phyloP scores from a whole-genome alignment of 2,797 vertebrate genomes.

The Enoplosus armatus region DNA sequence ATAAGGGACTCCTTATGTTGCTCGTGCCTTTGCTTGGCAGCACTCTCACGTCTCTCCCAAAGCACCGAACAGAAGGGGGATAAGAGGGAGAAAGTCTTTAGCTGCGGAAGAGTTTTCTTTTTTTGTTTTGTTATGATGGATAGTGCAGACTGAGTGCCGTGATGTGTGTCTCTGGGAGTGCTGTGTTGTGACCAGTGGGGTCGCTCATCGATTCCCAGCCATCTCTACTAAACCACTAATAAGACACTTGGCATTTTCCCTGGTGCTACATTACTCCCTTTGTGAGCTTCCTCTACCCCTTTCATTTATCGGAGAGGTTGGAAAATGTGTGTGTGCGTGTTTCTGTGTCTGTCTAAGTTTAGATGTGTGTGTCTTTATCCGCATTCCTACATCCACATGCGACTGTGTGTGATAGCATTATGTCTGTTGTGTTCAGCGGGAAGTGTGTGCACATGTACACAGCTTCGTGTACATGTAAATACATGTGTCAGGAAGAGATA shows the following conservation, averaged over 20 bases:
- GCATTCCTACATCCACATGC: constrained; percentile 21
- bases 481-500: constrained; percentile 49
- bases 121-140: constrained; percentile 76
- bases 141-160: constrained; percentile 64
- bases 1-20: constrained; percentile 67
- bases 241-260: constrained; percentile 85
- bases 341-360: constrained; percentile 7
- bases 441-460: constrained; percentile 18
- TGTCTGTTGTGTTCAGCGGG: constrained; percentile 21
- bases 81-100: constrained; percentile 66
- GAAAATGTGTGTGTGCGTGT: constrained; percentile 21
- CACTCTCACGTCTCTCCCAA: constrained; percentile 66
- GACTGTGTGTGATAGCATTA: constrained; percentile 41
- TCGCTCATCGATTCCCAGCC: constrained; percentile 80
- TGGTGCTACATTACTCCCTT: constrained; percentile 73
- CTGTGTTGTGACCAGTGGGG: constrained; percentile 76
- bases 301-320: constrained; percentile 55
- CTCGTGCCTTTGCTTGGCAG: constrained; percentile 69
- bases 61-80: constrained; percentile 73
- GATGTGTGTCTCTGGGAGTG: constrained; percentile 76
- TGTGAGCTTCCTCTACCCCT: constrained; percentile 65
- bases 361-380: constrained; percentile 17
- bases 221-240: constrained; percentile 81
- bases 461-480: constrained; percentile 51
- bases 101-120: constrained; percentile 54